Evolutionary conservation across 2,888 invertebrate species (phyloP).

Genomic region (Xestoiulus laeticollis): DNA sequence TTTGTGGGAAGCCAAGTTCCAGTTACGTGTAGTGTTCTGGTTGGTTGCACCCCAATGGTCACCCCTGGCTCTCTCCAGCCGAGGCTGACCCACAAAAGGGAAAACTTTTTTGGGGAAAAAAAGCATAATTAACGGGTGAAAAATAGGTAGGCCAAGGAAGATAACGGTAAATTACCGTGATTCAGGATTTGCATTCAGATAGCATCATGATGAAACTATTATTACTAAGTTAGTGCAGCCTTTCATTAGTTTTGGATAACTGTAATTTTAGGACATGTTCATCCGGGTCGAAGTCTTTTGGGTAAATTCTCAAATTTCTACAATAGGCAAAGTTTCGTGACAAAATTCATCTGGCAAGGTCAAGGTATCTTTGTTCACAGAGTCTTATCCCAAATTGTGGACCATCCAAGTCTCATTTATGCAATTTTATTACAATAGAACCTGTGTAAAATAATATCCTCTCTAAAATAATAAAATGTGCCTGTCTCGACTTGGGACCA

Average conservation of each 20-base stretch:
- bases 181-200: constrained; percentile 4
- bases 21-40: not conserved
- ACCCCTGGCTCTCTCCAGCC: not conserved
- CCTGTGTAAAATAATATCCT: no score
- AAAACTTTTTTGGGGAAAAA: not conserved
- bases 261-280: not conserved
- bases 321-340: not conserved
- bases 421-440: no score
- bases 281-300: not conserved
- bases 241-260: not conserved
- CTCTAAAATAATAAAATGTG: no score
- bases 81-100: not conserved
- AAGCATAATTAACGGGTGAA: not conserved
- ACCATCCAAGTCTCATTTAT: no score
- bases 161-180: not conserved
- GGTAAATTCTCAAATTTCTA: not conserved
- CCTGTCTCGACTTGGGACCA: no score
- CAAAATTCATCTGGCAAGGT: not conserved
- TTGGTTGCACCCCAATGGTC: not conserved
- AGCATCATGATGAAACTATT: not conserved
- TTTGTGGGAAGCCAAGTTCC: constrained; percentile 1
- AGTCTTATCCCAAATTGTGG: no score
- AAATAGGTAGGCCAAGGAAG: not conserved
- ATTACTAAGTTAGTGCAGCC: not conserved
- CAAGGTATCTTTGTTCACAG: not conserved